A percentile compares a stretch with the other conserved stretches of the same genome.
Conservation (phyloP, 2,888 invertebrate genomes). For the Rhopalosiphum nymphaeae region DNA sequence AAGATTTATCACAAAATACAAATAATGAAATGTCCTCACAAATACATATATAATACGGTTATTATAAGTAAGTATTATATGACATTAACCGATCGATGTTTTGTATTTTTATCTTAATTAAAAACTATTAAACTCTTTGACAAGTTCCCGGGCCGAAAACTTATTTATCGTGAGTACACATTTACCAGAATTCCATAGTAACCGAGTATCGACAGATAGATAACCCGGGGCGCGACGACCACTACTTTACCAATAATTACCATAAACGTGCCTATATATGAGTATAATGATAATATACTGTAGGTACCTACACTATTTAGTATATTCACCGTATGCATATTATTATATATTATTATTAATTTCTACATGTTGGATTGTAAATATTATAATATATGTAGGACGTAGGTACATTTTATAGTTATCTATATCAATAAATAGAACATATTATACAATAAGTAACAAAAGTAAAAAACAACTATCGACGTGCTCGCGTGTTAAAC, state of each 20-base stretch:
- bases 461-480: background rate
- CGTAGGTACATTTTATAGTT: background rate
- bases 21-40: background rate
- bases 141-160: background rate
- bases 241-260: background rate
- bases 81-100: background rate
- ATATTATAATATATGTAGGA: constrained; percentile 1
- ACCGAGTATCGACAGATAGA: background rate
- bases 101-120: background rate
- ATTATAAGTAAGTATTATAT: background rate
- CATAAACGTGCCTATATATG: background rate
- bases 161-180: background rate
- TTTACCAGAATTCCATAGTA: background rate
- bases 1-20: background rate
- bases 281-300: background rate
- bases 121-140: constrained; percentile 23
- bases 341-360: background rate
- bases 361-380: background rate
- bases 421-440: background rate
- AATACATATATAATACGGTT: background rate
- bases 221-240: background rate
- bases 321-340: background rate
- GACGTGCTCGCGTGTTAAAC: background rate
- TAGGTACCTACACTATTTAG: background rate
- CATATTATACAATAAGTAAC: background rate